A percentile compares a stretch with the other conserved stretches of the same genome.
Evolutionary conservation across 2,113 vertebrate genomes (phyloP).

Genomic region (Puffinus mauretanicus): DNA sequence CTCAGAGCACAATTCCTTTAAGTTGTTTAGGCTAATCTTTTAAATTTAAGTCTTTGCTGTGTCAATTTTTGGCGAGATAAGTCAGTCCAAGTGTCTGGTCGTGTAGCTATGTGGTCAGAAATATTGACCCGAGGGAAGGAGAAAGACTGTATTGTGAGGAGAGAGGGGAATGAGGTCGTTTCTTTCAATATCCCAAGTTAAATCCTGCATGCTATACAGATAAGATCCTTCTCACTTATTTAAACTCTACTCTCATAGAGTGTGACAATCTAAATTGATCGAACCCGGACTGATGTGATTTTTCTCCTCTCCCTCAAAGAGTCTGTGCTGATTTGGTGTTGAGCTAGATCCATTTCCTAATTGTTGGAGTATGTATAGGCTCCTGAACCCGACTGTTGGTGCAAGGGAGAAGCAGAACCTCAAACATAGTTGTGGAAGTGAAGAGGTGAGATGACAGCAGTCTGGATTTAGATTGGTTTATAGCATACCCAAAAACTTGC

Average conservation of each 20-base stretch:
- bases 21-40: not conserved
- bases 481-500: not conserved
- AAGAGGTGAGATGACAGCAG: not conserved
- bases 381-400: not conserved
- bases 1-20: not conserved
- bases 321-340: not conserved
- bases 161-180: not conserved
- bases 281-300: not conserved
- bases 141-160: not conserved
- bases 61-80: not conserved
- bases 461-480: not conserved
- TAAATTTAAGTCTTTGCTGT: not conserved
- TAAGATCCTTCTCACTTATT: not conserved
- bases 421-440: too few relatives aligned
- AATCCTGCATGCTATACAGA: accelerated
- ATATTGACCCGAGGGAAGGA: not conserved
- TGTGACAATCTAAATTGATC: not conserved
- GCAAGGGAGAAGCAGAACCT: not conserved
- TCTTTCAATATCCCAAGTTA: not conserved
- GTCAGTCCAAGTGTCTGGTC: not conserved
- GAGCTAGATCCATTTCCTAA: not conserved
- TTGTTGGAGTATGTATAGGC: too few relatives aligned
- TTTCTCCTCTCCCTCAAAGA: not conserved
- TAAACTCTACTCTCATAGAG: not conserved
- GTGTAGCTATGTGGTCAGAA: not conserved